Percentiles rank a stretch among this genome's conserved stretches.
Conservation (phyloP, 2,113 vertebrate species). For the Okapia johnstoni region DNA sequence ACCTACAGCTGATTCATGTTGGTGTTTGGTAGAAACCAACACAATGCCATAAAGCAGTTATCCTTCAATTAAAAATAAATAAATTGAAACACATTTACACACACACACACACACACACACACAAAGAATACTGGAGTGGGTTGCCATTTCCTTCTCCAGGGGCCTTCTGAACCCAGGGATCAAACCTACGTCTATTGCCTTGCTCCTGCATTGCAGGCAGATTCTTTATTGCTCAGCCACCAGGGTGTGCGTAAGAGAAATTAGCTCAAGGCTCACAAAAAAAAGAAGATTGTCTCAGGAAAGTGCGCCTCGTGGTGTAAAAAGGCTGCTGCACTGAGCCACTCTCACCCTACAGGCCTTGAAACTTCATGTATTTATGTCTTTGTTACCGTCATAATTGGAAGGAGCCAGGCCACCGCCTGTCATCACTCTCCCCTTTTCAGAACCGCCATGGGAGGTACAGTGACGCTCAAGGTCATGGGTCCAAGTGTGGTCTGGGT, state of each 20-base stretch:
- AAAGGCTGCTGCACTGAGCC: not conserved
- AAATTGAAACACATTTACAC: not conserved
- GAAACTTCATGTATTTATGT: not conserved
- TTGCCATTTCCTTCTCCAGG: not conserved
- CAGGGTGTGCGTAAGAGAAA: not conserved
- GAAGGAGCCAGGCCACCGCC: not conserved
- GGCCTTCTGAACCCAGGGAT: not conserved
- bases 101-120: not conserved
- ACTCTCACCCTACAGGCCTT: not conserved
- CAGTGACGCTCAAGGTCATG: not conserved
- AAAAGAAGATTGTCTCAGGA: not conserved
- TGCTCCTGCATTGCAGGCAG: not conserved
- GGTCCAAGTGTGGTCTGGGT: not conserved
- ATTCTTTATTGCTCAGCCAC: not conserved
- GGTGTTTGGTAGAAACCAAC: not conserved
- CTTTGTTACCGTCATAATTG: not conserved
- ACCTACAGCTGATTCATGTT: not conserved
- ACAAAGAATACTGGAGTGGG: not conserved
- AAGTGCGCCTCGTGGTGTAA: not conserved
- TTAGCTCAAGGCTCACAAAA: not conserved
- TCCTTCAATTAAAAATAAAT: not conserved
- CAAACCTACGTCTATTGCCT: not conserved
- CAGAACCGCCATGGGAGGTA: not conserved
- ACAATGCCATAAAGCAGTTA: not conserved
- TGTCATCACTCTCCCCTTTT: not conserved